These are phyloP conservation scores for Alethe castanea DNA, from an alignment of 2,113 vertebrate genomes.

Conservation along the genomic window DNA sequence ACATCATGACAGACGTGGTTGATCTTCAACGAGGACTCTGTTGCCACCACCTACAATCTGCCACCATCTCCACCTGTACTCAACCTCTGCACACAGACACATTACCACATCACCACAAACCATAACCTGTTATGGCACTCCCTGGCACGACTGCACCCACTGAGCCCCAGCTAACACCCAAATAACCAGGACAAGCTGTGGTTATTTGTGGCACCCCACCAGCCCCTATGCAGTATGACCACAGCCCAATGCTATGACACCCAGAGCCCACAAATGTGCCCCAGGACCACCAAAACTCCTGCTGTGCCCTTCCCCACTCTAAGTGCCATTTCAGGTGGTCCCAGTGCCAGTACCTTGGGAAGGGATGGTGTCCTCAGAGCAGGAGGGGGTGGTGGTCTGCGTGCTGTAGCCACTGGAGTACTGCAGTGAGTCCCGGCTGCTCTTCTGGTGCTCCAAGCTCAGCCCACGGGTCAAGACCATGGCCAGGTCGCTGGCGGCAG, in stretches of 20 bases:
- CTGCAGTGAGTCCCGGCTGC: conserved; percentile 92
- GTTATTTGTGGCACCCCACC: not conserved
- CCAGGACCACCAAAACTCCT: not conserved
- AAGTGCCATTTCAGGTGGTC: not conserved
- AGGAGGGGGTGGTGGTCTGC: conserved; percentile 93
- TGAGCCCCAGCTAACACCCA: not conserved
- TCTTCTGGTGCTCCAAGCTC: conserved; percentile 95
- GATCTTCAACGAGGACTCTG: accelerated
- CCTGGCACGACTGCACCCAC: not conserved
- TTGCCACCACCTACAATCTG: not conserved
- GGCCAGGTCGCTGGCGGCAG: conserved; percentile 91
- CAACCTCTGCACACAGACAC: not conserved
- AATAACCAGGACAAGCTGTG: not conserved
- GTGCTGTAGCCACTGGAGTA: conserved; percentile 97
- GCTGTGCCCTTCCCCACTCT: not conserved
- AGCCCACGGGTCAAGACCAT: conserved; percentile 94
- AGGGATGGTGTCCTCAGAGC: conserved; percentile 96
- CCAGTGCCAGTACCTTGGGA: conserved; percentile 83
- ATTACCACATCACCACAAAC: accelerated
- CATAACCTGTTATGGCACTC: accelerated
- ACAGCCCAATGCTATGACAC: accelerated
- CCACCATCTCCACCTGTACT: not conserved
- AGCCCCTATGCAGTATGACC: accelerated
- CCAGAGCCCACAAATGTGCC: accelerated
- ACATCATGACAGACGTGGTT: not conserved